Conservation (phyloP, 2,888 invertebrate species). For the Junonia oenone region DNA sequence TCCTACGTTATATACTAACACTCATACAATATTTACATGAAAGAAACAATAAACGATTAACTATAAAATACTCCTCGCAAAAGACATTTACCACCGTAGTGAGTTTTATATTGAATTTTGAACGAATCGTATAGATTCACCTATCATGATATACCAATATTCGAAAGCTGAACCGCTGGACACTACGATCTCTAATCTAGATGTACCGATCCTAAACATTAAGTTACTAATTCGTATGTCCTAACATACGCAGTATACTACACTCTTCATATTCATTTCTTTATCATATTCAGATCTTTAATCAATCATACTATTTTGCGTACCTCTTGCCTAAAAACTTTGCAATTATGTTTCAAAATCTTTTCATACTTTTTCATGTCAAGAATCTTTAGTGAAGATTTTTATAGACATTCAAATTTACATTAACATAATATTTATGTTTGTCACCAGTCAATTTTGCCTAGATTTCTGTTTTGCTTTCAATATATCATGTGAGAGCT, state of each 20-base stretch:
- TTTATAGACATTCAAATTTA: not conserved
- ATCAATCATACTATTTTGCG: not conserved
- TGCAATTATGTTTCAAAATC: not conserved
- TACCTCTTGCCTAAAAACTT: not conserved
- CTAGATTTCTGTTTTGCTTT: not conserved
- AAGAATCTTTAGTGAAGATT: too few species aligned
- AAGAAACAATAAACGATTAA: conserved; percentile 45
- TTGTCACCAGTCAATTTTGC: not conserved
- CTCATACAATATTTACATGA: conserved; percentile 65
- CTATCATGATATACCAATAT: conserved; percentile 68
- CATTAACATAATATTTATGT: not conserved
- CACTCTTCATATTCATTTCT: conserved; percentile 42
- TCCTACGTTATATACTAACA: conserved; percentile 60
- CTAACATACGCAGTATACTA: conserved; percentile 60
- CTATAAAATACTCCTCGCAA: conserved; percentile 47
- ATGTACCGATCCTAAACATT: conserved; percentile 58
- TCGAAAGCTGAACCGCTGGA: conserved; percentile 74
- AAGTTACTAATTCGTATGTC: conserved; percentile 56
- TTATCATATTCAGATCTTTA: not conserved
- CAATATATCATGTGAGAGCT: not conserved
- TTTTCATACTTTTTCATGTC: not conserved
- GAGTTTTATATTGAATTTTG: conserved; percentile 52
- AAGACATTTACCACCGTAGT: conserved; percentile 43
- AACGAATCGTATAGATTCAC: conserved; percentile 60
- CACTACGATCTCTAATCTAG: conserved; percentile 63